Evolutionary conservation across 2,113 vertebrate species (phyloP).

Genomic region (Monarcha castaneiventris): DNA sequence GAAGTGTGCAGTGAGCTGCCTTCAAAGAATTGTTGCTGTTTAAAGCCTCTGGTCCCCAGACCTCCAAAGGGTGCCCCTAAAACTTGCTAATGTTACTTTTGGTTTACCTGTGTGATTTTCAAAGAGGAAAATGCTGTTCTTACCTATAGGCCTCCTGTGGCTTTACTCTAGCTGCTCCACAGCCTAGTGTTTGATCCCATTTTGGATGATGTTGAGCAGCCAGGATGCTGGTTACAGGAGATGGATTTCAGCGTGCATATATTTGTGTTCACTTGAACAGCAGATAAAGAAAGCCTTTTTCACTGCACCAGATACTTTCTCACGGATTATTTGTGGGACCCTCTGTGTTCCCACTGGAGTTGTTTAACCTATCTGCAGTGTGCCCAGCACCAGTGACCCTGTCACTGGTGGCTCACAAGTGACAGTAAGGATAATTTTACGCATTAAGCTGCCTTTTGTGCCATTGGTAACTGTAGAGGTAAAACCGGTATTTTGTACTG

Average conservation of each 20-base stretch:
- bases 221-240: background rate
- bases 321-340: background rate
- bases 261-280: background rate
- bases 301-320: background rate
- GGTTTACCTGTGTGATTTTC: background rate
- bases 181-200: background rate
- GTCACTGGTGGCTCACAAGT: background rate
- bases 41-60: background rate
- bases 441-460: background rate
- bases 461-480: background rate
- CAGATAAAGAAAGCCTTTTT: background rate
- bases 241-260: background rate
- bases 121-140: background rate
- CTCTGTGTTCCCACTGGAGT: background rate
- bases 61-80: background rate
- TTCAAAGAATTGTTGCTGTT: background rate
- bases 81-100: background rate
- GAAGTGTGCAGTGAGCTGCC: background rate
- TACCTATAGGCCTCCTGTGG: background rate
- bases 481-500: background rate
- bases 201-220: background rate
- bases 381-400: background rate
- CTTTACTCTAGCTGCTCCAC: fast-evolving
- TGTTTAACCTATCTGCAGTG: background rate
- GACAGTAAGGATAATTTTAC: background rate